Conservation (phyloP, 2,888 invertebrate genomes). For the Nephrotoma guestfalica region DNA sequence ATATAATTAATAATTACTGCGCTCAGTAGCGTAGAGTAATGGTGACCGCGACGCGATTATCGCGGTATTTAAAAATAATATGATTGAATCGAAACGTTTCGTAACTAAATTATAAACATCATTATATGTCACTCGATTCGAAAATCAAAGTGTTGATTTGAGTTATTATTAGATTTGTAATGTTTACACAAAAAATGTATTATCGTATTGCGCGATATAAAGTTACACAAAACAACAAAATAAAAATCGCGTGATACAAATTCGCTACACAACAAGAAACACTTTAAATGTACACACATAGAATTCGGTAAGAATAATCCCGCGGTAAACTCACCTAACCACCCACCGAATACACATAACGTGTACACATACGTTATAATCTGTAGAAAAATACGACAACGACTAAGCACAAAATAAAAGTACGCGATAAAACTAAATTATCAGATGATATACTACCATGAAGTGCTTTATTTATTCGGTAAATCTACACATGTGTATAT, state of each 20-base stretch:
- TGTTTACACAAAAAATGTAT: not conserved
- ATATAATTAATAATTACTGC: not conserved
- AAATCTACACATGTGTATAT: not conserved
- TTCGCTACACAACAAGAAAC: not conserved
- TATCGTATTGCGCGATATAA: not conserved
- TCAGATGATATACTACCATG: not conserved
- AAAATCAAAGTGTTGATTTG: not conserved
- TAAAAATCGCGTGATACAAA: not conserved
- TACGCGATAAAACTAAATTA: not conserved
- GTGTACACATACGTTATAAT: not conserved
- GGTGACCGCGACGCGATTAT: not conserved
- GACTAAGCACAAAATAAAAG: not conserved
- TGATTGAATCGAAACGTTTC: not conserved
- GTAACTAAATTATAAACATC: not conserved
- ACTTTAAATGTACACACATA: not conserved
- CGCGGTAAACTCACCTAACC: not conserved
- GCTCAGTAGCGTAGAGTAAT: not conserved
- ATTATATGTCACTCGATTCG: not conserved
- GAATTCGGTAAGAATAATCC: not conserved
- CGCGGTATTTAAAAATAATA: not conserved
- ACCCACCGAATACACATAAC: not conserved
- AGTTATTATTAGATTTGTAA: not conserved
- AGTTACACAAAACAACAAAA: not conserved
- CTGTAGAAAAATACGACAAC: not conserved
- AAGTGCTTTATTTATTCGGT: not conserved